Base-by-base conservation (phyloP, 2,113 vertebrate genomes). In the Thamnophis sirtalis region DNA sequence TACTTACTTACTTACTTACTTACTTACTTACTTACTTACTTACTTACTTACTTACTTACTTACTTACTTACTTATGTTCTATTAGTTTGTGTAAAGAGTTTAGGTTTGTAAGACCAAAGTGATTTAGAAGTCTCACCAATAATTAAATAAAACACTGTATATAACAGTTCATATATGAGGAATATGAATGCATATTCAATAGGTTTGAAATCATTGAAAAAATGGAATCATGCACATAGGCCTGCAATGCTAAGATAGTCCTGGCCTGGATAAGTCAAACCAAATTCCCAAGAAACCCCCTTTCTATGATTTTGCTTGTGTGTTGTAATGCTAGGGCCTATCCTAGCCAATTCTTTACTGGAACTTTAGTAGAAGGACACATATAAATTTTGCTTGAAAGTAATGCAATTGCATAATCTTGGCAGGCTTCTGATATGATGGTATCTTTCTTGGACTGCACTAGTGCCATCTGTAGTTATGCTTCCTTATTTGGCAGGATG, bases 341-440 rank as follows among this genome's bases (percentile, higher is more conserved):
- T 3, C 8, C 26, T 58, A 49, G 51, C n/a, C n/a, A 55, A 33
- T 17, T 56, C 2, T 28, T 28, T 48, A 21, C 54, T 50, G 13
- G 15, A 24, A 19, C 26, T 63, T 84, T 26, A 26, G 33, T 50
- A 63, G 22, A 89, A 92, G 54, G 92, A 73, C 10, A 28, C 73
- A 63, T 26, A 84, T 95, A 38, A 11, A 5, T 94, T 43, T 93
- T 56, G 85, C 88, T 55, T 53, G 24, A 0, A 89, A 38, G 21
- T 87, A 89, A 48, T 92, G 33, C 90, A 90, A 53, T 94, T 68
- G 49, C 60, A 68, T 91, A 54, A 93, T 95, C 90, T 94, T 93
- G 86, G 88, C 73, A 92, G 48, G 63, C 93, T 93, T 94, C 89
- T 43, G 85, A 87, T 91, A 55, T 89, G 90, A 89, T 85, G 87